These are phyloP conservation scores for Alosa alosa DNA, from an alignment of 2,113 vertebrate species.

Conservation along the genomic window DNA sequence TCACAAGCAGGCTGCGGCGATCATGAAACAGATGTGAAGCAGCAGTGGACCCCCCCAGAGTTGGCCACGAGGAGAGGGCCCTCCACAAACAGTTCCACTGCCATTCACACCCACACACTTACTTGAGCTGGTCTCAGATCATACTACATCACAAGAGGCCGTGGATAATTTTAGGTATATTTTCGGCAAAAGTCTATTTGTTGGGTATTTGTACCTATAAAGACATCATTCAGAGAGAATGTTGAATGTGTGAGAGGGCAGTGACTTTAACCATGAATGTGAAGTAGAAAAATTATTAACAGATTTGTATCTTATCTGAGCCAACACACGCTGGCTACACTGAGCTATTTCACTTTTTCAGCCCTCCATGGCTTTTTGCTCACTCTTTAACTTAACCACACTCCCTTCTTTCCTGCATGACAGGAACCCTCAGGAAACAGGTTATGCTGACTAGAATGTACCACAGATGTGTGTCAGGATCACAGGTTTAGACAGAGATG, in stretches of 20 bases:
- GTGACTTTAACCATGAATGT: too few species aligned
- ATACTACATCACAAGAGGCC: too few species aligned
- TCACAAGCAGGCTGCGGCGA: background rate
- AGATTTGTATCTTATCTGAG: background rate
- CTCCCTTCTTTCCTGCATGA: background rate
- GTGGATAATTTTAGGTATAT: too few species aligned
- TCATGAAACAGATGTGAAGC: background rate
- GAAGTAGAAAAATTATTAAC: background rate
- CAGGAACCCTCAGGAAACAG: conserved; percentile 4
- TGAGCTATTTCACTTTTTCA: background rate
- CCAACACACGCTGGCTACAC: background rate
- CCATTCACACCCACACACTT: too few species aligned
- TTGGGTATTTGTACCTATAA: background rate
- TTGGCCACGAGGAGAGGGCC: background rate
- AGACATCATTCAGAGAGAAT: background rate
- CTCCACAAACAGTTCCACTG: background rate
- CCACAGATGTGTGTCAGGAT: background rate
- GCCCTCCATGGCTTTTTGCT: background rate
- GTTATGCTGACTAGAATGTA: background rate
- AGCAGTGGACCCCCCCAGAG: background rate
- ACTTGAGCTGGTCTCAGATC: too few species aligned
- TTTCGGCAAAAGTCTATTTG: background rate
- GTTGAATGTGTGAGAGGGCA: background rate
- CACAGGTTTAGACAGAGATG: background rate
- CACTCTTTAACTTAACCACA: background rate